Evolutionary conservation across 1,140 invertebrate genomes (phyloP), one percentile per base, ranked within the genome.

Genomic region (Cherax quadricarinatus): DNA sequence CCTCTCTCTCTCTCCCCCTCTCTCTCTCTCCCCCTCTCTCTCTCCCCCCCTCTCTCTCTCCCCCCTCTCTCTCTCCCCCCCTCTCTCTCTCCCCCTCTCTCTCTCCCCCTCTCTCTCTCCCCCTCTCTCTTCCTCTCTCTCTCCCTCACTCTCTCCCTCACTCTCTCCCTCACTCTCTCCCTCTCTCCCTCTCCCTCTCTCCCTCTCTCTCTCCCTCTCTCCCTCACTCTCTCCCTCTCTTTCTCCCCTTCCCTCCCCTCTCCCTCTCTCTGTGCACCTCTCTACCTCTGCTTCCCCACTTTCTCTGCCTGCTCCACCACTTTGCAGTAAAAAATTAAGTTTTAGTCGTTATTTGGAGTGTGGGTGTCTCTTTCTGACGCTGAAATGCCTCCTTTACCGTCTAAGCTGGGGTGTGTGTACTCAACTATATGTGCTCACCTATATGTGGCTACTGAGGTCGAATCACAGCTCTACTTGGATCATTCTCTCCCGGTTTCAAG

Each of bases 281-380:
- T 9, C 53, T 57, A 3, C 12, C 6, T 9, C 53, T 57, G 53
- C 53, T 14, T 57, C 12, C 53, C 6, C 53, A 57, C 53, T 57
- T 9, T 57, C 53, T 3, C 53, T 14, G 7, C 21, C 62, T 21
- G 62, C 62, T 66, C 62, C 62, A 18, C 62, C 62, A 66, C 62
- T 66, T 66, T 66, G 62, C 62, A 66, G 62, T 66, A 66, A 66
- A 66, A 66, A 66, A 66, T 66, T 66, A 66, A 66, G 62, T 66
- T 66, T 66, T 18, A n/a, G 62, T 21, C 62, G 62, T 66, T 21
- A 66, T 66, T 66, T 66, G 62, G 62, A 21, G 5, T 66, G 62
- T 66, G 62, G 62, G 5, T 18, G 62, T 66, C 62, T 60, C 62
- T 66, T 18, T 66, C 18, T 18, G 16, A 21, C 1, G 62, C 14